Evolutionary conservation across 2,888 invertebrate genomes (phyloP), one percentile per base, ranked within the genome.

Genomic region (Drosophila emarginata): DNA sequence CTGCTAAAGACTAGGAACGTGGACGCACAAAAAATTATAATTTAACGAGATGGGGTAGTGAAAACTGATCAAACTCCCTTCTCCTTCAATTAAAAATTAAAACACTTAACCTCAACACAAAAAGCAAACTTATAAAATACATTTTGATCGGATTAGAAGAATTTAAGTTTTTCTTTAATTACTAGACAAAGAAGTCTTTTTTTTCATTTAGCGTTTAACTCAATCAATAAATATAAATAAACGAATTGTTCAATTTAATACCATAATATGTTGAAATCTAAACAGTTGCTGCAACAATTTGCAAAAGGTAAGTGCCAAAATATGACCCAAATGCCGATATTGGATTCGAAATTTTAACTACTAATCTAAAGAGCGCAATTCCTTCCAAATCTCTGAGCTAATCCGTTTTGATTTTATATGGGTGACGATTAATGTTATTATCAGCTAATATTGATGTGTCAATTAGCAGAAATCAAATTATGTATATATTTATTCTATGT

Each of bases 191-290:
- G 45, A 45, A 45, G 45, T 18, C 45, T 11, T 21, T 45, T 7
- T 21, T 21, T 45, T 45, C 11, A 15, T 57, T 57, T 23, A 21
- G 18, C 18, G 37, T 37, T 36, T 45, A 59, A 56, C 12, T 21
- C 0, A 21, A n/a, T 11, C 26, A 26, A 52, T 2, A 14, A 21
- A 52, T 2, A 14, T 7, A n/a, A 65, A 36, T 21, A 14, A 60
- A 18, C 37, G 54, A 50, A 32, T 18, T 26, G 63, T 23, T 54
- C 50, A 64, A 36, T 61, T 78, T 66, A 78, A 82, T 74, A 71
- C 37, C 14, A 40, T 64, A 87, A 68, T 58, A 90, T 90, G 90
- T 86, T 89, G 50, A 90, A 89, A 64, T 78, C 89, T n/a, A 88
- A 80, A 72, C 68, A 78, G 61, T 76, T 90, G 62, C 62, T 88